These are phyloP conservation scores for Spilogale gracilis DNA, from an alignment of 2,113 vertebrate genomes.

Conservation along the genomic window DNA sequence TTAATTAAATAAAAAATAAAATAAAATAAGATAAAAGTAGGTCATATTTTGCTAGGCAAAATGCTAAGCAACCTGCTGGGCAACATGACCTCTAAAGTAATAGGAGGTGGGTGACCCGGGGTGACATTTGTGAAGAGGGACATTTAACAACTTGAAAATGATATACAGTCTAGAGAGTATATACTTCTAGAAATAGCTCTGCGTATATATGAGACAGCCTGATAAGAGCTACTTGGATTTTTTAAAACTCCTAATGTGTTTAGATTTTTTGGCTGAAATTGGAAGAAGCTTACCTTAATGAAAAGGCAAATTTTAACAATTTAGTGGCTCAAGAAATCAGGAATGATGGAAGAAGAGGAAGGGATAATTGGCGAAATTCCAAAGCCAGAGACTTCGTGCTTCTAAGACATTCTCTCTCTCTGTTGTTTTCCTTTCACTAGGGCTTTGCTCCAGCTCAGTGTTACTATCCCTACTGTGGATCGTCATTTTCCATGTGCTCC, in stretches of 20 bases:
- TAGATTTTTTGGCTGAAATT: neutral
- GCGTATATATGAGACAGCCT: neutral
- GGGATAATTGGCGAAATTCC: neutral
- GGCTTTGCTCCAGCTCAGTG: neutral
- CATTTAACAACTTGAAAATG: neutral
- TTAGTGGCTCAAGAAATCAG: constrained; percentile 15
- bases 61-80: no score
- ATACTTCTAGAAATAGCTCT: neutral
- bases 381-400: neutral
- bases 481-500: neutral
- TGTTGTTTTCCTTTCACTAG: neutral
- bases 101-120: neutral
- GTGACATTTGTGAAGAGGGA: neutral
- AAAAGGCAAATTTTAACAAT: neutral
- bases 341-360: neutral
- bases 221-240: neutral
- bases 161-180: neutral
- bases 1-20: constrained; percentile 17
- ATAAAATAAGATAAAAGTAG: neutral
- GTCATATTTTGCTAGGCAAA: neutral
- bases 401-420: neutral
- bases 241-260: neutral
- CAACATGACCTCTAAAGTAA: neutral
- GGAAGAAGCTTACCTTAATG: neutral
- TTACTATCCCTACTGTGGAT: no score